Conservation (phyloP, 2,797 vertebrate species). For the Tenualosa ilisha region DNA sequence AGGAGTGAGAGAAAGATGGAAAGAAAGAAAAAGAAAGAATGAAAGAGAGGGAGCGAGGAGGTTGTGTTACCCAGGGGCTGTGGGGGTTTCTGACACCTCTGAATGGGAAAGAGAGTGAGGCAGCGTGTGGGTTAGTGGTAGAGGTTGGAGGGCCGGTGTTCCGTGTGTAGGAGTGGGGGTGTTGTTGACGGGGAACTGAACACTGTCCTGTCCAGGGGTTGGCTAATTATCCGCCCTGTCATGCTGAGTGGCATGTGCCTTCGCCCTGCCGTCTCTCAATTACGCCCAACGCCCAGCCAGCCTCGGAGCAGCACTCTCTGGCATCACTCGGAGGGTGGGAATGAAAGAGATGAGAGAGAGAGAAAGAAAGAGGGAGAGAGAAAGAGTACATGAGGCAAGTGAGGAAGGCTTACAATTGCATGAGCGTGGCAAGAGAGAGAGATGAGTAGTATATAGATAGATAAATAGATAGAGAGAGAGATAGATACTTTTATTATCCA, state of each 20-base stretch:
- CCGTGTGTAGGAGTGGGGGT: not conserved
- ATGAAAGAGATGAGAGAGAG: not conserved
- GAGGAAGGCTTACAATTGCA: not conserved
- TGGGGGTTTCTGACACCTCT: not conserved
- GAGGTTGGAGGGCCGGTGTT: no score
- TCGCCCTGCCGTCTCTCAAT: not conserved
- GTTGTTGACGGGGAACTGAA: not conserved
- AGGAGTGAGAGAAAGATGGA: not conserved
- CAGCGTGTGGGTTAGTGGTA: not conserved
- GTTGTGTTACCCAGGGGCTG: not conserved
- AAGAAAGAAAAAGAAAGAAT: no score
- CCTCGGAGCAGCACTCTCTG: not conserved
- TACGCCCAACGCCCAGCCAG: not conserved
- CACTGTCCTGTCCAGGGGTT: not conserved
- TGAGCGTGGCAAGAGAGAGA: not conserved
- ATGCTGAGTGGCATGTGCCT: not conserved
- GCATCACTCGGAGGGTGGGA: not conserved
- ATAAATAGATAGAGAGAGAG: no score
- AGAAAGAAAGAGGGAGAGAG: not conserved
- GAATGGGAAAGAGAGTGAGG: not conserved
- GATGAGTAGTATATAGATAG: no score
- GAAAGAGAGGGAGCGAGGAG: no score
- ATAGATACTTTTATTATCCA: not conserved
- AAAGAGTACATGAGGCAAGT: not conserved
- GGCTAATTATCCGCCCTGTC: slow-evolving; percentile 12